These are phyloP conservation scores for Thalpophila matura DNA, from an alignment of 2,888 invertebrate genomes.

Conservation along the genomic window DNA sequence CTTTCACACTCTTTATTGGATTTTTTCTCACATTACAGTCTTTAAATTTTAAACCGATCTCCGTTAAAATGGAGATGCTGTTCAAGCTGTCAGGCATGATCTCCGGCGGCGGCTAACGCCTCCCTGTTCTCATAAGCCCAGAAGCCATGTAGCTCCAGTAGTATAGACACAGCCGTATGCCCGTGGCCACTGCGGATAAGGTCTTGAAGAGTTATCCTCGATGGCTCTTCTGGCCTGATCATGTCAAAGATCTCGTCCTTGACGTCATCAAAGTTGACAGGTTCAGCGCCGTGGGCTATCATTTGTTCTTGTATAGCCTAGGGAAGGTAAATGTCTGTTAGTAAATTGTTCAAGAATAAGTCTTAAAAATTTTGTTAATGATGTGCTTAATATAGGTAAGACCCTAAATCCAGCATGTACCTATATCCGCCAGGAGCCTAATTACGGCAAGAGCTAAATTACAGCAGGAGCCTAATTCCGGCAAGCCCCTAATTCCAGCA, in stretches of 20 bases:
- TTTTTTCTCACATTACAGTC: not conserved
- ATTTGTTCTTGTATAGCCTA: conserved; percentile 98
- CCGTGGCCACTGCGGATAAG: conserved; percentile 97
- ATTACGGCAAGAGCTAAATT: no score
- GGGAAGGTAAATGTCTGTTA: conserved; percentile 32
- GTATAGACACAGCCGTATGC: conserved; percentile 97
- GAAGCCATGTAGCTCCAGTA: conserved; percentile 98
- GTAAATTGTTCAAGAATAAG: no score
- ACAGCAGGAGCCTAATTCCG: no score
- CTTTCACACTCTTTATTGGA: not conserved
- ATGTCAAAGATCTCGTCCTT: conserved; percentile 99
- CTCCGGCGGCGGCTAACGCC: conserved; percentile 93
- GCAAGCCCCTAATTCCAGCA: not conserved
- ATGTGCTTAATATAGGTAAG: no score
- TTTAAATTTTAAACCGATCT: conserved; percentile 60
- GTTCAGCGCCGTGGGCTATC: conserved; percentile 96
- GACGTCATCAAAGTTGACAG: conserved; percentile 97
- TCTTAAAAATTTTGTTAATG: no score
- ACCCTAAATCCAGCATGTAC: not conserved
- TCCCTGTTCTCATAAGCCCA: conserved; percentile 99
- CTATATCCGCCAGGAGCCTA: not conserved
- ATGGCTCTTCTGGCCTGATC: conserved; percentile 97
- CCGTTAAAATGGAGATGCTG: conserved; percentile 59
- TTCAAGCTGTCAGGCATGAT: conserved; percentile 83
- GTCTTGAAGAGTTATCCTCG: conserved; percentile 96